Percentiles rank a stretch among this genome's conserved stretches.
These are phyloP conservation scores for Magallana gigas DNA, from an alignment of 1,140 invertebrate genomes.

Conservation along the genomic window DNA sequence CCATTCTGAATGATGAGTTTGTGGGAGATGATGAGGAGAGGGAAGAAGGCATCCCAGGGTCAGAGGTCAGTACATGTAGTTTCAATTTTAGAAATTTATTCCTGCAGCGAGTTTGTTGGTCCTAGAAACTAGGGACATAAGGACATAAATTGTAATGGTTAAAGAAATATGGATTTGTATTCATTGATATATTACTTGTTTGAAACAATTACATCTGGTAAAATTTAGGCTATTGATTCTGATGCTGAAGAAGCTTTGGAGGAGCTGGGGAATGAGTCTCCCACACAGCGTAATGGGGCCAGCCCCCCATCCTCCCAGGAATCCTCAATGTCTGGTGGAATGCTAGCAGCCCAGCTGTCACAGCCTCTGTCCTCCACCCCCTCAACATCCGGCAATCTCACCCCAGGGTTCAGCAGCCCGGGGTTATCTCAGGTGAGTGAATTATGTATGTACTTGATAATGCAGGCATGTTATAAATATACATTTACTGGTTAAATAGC, in stretches of 20 bases:
- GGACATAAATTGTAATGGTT: too few relatives aligned
- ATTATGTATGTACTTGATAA: neutral
- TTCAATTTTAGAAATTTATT: neutral
- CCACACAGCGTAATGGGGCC: slow-evolving; percentile 4
- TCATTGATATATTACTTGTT: too few relatives aligned
- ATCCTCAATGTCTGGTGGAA: slow-evolving; percentile 20
- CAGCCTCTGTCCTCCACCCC: slow-evolving; percentile 31
- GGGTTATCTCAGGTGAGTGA: slow-evolving; percentile 1
- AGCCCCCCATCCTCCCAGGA: neutral
- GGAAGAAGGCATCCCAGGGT: slow-evolving; percentile 46
- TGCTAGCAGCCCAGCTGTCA: slow-evolving; percentile 33
- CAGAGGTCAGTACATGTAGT: neutral
- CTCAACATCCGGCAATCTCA: neutral
- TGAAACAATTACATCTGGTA: too few relatives aligned
- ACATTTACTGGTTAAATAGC: too few relatives aligned
- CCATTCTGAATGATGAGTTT: slow-evolving; percentile 77
- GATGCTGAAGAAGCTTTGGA: slow-evolving; percentile 63
- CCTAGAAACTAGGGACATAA: too few relatives aligned
- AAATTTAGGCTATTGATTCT: slow-evolving; percentile 39
- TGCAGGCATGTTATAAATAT: too few relatives aligned
- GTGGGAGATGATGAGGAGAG: slow-evolving; percentile 64
- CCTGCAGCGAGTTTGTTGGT: too few relatives aligned
- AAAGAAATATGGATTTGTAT: too few relatives aligned
- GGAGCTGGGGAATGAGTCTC: slow-evolving; percentile 54
- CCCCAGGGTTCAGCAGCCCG: too few relatives aligned